Conservation (phyloP, 2,113 vertebrate species). For the zebrafish (Danio rerio) region DNA sequence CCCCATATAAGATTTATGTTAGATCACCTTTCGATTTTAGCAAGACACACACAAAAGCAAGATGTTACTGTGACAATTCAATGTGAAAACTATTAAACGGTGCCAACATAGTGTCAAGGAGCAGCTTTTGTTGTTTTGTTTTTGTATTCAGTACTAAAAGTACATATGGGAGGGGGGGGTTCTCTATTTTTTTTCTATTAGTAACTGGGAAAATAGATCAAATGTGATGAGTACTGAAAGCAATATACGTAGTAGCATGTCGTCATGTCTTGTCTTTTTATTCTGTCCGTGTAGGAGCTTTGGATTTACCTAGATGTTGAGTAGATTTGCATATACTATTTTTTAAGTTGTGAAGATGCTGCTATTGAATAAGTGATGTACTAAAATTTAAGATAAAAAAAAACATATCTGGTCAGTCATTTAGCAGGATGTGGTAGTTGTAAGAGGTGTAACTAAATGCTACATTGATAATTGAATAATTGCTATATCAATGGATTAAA, state of each 20-base stretch:
- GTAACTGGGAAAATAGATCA: slow-evolving; percentile 67
- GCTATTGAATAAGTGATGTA: slow-evolving; percentile 81
- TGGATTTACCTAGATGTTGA: slow-evolving; percentile 75
- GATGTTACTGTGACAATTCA: slow-evolving; percentile 66
- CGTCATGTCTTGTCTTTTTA: slow-evolving; percentile 75
- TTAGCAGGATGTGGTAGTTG: slow-evolving; percentile 76
- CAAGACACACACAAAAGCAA: slow-evolving; percentile 46
- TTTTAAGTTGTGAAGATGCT: slow-evolving; percentile 81
- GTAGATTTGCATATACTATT: slow-evolving; percentile 73
- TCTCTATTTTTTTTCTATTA: slow-evolving; percentile 62
- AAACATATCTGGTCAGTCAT: slow-evolving; percentile 78
- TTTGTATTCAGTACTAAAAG: slow-evolving; percentile 62
- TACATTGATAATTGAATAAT: slow-evolving; percentile 69
- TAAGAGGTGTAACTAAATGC: slow-evolving; percentile 70
- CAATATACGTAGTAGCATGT: slow-evolving; percentile 81
- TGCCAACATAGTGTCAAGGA: slow-evolving; percentile 56
- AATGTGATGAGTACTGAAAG: slow-evolving; percentile 84
- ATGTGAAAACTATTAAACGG: slow-evolving; percentile 64
- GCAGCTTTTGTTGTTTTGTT: slow-evolving; percentile 58
- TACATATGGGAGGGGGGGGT: slow-evolving; percentile 41
- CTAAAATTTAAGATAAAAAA: slow-evolving; percentile 71
- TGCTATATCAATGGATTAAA: slow-evolving; percentile 71
- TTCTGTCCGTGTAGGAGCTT: slow-evolving; percentile 76
- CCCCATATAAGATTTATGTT: slow-evolving; percentile 14
- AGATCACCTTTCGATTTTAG: slow-evolving; percentile 31